phyloP scores from a whole-genome alignment of 2,888 invertebrate genomes.

The Malthinus flaveolus region DNA sequence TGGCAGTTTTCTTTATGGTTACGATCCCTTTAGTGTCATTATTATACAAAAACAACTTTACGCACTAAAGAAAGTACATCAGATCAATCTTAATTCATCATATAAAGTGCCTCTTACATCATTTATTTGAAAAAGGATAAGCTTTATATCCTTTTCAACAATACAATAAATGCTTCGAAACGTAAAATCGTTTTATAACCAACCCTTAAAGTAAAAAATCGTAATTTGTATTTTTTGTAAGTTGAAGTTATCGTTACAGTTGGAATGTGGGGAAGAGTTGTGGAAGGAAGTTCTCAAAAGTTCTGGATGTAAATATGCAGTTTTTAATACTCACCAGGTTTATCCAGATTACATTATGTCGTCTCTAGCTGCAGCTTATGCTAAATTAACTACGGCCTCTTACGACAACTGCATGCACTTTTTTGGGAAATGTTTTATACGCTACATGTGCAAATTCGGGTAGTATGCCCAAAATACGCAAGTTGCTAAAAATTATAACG shows the following conservation, averaged over 20 bases:
- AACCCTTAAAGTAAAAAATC: background rate
- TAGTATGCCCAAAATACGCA: background rate
- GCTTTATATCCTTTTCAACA: background rate
- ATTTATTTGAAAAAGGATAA: too few relatives aligned
- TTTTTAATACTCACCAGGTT: conserved; percentile 82
- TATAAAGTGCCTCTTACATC: too few relatives aligned
- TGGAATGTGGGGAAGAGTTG: conserved; percentile 79
- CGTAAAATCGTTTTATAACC: background rate
- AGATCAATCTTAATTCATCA: too few relatives aligned
- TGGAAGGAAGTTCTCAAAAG: conserved; percentile 74
- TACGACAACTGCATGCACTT: conserved; percentile 82
- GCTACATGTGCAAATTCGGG: conserved; percentile 88
- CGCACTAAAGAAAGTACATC: too few relatives aligned
- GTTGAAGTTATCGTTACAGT: conserved; percentile 53
- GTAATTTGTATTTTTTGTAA: background rate
- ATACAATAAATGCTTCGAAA: background rate
- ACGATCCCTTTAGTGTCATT: too few relatives aligned
- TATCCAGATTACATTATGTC: conserved; percentile 83
- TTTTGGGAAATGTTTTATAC: conserved; percentile 88
- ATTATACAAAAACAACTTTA: too few relatives aligned
- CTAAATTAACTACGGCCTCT: conserved; percentile 63
- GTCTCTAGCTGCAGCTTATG: conserved; percentile 75
- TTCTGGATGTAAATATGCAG: conserved; percentile 71
- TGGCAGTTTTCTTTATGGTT: too few relatives aligned
- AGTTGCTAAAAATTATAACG: too few relatives aligned